Evolutionary conservation across 2,113 vertebrate genomes (phyloP), one percentile per base, ranked within the genome.

Genomic region (Rhegmatorhina hoffmannsi): DNA sequence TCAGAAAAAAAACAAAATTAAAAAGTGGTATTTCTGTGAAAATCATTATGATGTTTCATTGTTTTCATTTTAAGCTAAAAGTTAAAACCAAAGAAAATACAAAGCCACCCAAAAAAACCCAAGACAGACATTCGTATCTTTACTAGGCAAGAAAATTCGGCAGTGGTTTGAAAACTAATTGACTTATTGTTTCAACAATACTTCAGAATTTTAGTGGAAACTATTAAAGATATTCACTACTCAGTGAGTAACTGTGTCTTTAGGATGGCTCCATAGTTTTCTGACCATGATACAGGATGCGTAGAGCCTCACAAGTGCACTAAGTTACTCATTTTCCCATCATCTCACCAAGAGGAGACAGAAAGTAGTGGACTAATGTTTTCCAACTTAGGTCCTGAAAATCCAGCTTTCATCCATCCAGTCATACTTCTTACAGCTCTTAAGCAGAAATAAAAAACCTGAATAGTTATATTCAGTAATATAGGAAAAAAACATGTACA

Each of bases 1-100:
- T 84, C 17, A 72, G 47, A 60, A 63, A 33, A 86, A 92, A 79
- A 68, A 40, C 21, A 74, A 85, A 92, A 89, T 8, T 50, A 55
- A 31, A 81, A 81, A 70, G 17, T 26, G 87, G 6, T 43, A 49
- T 31, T 44, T 78, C 7, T 6, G 4, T 49, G 25, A 18, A 64
- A 93, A 56, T 15, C 4, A 5, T 52, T 66, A 11, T 26, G 17
- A 7, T 36, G 46, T 47, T 92, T 49, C 4, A 50, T n/a, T 72
- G 9, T 8, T 90, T 77, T 84, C 21, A n/a, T 78, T 75, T 64
- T 78, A 75, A 77, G 24, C 26, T 26, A 47, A 62, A 72, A 75
- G 3, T 23, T 33, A 60, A 17, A 72, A 36, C 15, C 14, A 62
- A 62, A 63, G 12, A 68, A 64, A 85, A 36, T 15, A 24, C 14